Evolutionary conservation across 2,797 vertebrate genomes (phyloP).

Genomic region (Tragopan temminckii): DNA sequence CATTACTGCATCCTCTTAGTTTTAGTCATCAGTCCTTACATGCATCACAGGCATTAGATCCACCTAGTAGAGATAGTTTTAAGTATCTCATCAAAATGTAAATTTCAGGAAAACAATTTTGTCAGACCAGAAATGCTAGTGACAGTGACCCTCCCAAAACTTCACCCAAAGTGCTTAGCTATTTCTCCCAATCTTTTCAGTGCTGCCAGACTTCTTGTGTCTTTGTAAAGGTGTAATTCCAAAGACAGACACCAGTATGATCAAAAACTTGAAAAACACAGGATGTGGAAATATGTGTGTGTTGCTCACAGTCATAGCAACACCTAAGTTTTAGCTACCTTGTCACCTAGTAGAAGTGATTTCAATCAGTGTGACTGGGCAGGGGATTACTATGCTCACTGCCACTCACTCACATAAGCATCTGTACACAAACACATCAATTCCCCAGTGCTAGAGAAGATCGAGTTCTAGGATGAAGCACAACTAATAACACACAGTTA

Average conservation of each 20-base stretch:
- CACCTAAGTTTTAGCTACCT: background rate
- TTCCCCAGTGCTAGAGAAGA: background rate
- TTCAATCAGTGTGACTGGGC: background rate
- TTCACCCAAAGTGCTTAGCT: background rate
- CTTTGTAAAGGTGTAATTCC: background rate
- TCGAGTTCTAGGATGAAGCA: background rate
- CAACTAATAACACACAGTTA: background rate
- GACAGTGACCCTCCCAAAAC: background rate
- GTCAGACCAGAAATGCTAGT: conserved; percentile 2
- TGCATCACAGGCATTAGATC: conserved; percentile 9
- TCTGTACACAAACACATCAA: rapidly evolving
- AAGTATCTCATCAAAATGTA: conserved; percentile 1
- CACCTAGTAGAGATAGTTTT: conserved; percentile 14
- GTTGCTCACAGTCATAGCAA: background rate
- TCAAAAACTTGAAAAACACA: background rate
- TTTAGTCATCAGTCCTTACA: conserved; percentile 36
- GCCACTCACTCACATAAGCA: background rate
- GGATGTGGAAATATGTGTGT: background rate
- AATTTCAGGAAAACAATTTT: conserved; percentile 52
- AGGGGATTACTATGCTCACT: background rate
- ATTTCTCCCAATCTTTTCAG: background rate
- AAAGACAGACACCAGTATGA: rapidly evolving
- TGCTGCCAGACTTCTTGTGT: background rate
- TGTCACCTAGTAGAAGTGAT: background rate
- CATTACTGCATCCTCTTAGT: conserved; percentile 23